Percentiles rank a stretch among this genome's conserved stretches.
Evolutionary conservation across 30 jellyfish, hydroid and myxozoan genomes (phyloP).

Genomic region (Mastigias papua): DNA sequence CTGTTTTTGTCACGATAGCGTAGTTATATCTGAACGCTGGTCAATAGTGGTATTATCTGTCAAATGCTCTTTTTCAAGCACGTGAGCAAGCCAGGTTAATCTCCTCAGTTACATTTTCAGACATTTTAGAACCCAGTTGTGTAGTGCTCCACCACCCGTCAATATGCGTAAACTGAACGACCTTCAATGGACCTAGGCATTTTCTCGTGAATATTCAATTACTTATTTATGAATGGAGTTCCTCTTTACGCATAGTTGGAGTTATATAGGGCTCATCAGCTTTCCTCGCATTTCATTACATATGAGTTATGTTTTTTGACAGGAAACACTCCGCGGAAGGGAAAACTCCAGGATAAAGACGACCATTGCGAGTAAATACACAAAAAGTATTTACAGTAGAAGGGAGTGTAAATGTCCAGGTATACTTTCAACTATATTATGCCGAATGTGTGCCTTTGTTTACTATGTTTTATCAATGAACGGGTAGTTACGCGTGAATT

Average conservation of each 20-base stretch:
- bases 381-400: background rate
- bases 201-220: background rate
- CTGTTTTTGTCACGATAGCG: background rate
- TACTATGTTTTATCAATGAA: background rate
- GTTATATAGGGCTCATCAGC: background rate
- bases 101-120: conserved; percentile 19
- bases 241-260: background rate
- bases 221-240: background rate
- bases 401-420: background rate
- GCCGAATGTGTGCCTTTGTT: too few species aligned
- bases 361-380: background rate
- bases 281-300: background rate
- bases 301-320: too few species aligned
- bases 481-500: background rate
- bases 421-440: background rate
- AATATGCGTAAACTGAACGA: background rate
- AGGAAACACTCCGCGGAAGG: too few species aligned
- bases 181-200: background rate
- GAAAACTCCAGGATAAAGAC: background rate
- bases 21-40: background rate
- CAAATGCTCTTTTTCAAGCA: conserved; percentile 19
- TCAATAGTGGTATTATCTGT: background rate
- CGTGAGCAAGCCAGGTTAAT: conserved; percentile 15
- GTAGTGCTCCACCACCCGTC: background rate
- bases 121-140: background rate